Evolutionary conservation across 1,140 invertebrate genomes (phyloP), one percentile per base, ranked within the genome.

Genomic region (Acyrthosiphon pisum): DNA sequence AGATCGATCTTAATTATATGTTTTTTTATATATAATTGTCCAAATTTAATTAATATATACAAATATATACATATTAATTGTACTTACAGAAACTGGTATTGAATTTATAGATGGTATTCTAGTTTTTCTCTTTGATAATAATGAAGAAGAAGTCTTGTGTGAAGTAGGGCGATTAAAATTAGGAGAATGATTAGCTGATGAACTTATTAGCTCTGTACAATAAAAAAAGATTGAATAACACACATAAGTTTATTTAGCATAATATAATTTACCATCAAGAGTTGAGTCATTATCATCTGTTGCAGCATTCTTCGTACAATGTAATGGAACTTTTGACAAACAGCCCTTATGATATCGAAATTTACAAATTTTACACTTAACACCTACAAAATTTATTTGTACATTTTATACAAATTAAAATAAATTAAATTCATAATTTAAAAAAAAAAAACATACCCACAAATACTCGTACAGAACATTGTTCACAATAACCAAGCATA

Each of bases 361-460:
- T 96, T 99, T 99, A 96, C 98, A 99, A 95, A 99, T 98, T 95
- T 97, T 99, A 95, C 99, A 99, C 95, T 98, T 98, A 90, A 98
- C 96, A 86, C 97, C 95, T 95, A 48, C 26, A 60, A 91, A 88
- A 84, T 94, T 94, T 53, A 20, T n/a, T 18, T 37, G 48, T 48
- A 46, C 2, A 37, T 37, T 35, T n/a, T 9, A 37, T 81, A 23
- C 35, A 81, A 23, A 91, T 46, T 30, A 37, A 53, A 48, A 81
- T 68, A 91, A n/a, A 18, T 81, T 37, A 20, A 6, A 37, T 81
- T 37, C 6, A 81, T 2, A 8, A 37, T 22, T 14, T 18, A 23
- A 83, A 37, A 35, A 23, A 83, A 37, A 35, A 37, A 68, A 90
- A 93, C 91, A 41, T 93, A 93, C 91, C 91, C 44, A 93, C 91